These are phyloP conservation scores for Cryptoleucopteryx plumbea DNA, from an alignment of 2,113 vertebrate species.

Conservation along the genomic window DNA sequence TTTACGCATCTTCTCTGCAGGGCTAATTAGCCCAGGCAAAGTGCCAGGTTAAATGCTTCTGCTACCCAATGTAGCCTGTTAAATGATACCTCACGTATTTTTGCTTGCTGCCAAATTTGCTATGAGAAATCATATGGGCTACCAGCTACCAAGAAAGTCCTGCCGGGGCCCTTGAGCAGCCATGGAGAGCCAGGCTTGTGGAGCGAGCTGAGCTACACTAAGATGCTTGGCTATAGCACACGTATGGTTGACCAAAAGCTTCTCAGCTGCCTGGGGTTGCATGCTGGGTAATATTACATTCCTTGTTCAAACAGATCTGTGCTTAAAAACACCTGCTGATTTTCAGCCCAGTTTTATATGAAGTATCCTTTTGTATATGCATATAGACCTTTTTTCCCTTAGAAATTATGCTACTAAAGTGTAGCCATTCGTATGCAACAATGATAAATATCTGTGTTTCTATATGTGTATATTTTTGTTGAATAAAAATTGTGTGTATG, in stretches of 20 bases:
- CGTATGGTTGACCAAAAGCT: neutral
- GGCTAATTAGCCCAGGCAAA: neutral
- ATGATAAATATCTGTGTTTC: neutral
- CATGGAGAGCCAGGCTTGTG: neutral
- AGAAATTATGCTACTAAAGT: neutral
- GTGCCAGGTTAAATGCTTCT: neutral
- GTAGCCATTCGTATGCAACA: neutral
- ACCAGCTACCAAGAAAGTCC: neutral
- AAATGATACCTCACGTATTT: neutral
- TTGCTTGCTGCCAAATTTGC: neutral
- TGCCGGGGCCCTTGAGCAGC: neutral
- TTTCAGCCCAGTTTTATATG: neutral
- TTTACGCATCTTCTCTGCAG: neutral
- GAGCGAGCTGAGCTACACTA: rapidly evolving
- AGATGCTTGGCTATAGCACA: neutral
- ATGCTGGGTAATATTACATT: neutral
- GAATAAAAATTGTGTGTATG: neutral
- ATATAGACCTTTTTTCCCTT: neutral
- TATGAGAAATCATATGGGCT: neutral
- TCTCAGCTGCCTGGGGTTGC: neutral
- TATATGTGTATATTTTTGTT: neutral
- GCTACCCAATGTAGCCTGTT: neutral
- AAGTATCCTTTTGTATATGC: neutral
- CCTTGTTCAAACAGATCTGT: rapidly evolving
- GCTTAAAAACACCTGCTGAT: neutral